phyloP scores from a whole-genome alignment of 1,140 invertebrate species.

The Euwallacea fornicatus region DNA sequence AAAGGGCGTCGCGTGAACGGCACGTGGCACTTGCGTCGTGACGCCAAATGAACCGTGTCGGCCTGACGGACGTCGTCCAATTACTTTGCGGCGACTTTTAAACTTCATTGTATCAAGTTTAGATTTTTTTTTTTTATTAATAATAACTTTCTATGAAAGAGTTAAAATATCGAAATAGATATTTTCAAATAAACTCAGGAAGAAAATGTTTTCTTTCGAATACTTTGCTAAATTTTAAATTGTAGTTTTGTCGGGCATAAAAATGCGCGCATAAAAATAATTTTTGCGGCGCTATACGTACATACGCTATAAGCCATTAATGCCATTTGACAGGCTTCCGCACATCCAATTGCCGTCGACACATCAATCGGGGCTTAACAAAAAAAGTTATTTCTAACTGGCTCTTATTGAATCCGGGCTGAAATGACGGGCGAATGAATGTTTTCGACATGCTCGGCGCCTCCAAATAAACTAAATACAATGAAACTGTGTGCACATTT shows the following conservation, averaged over 20 bases:
- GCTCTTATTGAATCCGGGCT: constrained; percentile 34
- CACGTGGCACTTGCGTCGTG: constrained; percentile 41
- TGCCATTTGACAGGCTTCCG: constrained; percentile 33
- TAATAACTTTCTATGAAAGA: too few relatives aligned
- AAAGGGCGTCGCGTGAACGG: constrained; percentile 38
- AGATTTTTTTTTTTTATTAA: too few relatives aligned
- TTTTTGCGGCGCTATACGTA: too few relatives aligned
- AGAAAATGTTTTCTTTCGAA: too few relatives aligned
- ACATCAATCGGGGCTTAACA: constrained; percentile 31
- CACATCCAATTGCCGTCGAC: constrained; percentile 38
- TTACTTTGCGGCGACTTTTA: constrained; percentile 48
- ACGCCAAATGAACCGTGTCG: constrained; percentile 46
- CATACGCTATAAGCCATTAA: constrained; percentile 15
- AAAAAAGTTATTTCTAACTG: constrained; percentile 40
- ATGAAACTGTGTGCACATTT: constrained; percentile 38
- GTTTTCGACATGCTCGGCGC: constrained; percentile 34
- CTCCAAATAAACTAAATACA: constrained; percentile 39
- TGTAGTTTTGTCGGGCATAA: too few relatives aligned
- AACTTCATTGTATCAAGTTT: too few relatives aligned
- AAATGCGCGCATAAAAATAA: too few relatives aligned
- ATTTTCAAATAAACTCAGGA: too few relatives aligned
- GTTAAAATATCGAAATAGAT: too few relatives aligned
- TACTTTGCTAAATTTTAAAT: too few relatives aligned
- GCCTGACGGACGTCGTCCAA: constrained; percentile 49
- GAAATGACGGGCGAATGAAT: constrained; percentile 26